Evolutionary conservation across 2,797 vertebrate genomes (phyloP).

Genomic region (Glossophaga mutica): DNA sequence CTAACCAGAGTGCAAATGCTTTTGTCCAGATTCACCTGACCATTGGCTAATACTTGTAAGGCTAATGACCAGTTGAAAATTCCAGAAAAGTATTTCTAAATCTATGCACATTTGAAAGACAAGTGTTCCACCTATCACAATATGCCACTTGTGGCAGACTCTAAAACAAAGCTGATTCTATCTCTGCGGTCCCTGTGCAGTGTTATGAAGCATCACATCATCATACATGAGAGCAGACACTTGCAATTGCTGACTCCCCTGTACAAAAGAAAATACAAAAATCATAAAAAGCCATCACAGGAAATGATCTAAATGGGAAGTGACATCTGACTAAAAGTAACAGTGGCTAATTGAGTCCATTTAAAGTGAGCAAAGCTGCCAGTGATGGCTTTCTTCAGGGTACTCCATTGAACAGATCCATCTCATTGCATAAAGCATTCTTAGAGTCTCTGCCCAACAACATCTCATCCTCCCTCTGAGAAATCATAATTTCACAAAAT

Average conservation of each 20-base stretch:
- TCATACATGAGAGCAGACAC: not conserved
- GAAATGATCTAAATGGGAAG: not conserved
- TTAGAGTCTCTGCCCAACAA: not conserved
- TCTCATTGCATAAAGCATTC: not conserved
- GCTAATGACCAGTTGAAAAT: not conserved
- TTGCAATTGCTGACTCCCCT: not conserved
- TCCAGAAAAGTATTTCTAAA: not conserved
- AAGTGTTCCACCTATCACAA: not conserved
- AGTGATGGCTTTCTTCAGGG: not conserved
- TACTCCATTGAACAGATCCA: not conserved
- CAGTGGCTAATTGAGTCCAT: not conserved
- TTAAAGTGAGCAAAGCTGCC: not conserved
- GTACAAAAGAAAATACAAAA: not conserved
- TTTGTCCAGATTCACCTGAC: not conserved
- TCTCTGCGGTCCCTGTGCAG: not conserved
- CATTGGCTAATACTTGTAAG: not conserved
- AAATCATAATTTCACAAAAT: not conserved
- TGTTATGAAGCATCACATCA: not conserved
- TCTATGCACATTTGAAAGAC: not conserved
- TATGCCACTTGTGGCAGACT: not conserved
- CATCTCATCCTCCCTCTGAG: not conserved
- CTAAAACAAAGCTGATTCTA: not conserved
- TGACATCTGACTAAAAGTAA: not conserved
- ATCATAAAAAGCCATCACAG: not conserved
- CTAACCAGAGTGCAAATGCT: not conserved